phyloP scores from a whole-genome alignment of 64 coral and sea anemone species.

The Dendronephthya gigantea region DNA sequence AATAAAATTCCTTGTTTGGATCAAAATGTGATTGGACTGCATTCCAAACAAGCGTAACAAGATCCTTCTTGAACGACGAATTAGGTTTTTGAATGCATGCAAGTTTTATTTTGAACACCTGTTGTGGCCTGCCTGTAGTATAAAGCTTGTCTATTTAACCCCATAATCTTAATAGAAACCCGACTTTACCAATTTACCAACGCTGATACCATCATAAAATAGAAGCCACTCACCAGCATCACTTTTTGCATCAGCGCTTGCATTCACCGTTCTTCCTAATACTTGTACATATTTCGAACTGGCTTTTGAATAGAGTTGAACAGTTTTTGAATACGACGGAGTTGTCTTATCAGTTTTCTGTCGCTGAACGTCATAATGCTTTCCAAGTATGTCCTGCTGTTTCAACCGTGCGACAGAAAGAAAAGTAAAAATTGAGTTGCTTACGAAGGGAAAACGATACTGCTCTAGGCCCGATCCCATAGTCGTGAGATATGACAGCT shows the following conservation, averaged over 20 bases:
- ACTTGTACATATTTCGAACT: not conserved
- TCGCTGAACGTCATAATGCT: not conserved
- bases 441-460: not conserved
- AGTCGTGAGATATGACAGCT: not conserved
- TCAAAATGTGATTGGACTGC: too few species aligned
- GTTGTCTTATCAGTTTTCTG: not conserved
- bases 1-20: not conserved
- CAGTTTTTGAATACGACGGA: not conserved
- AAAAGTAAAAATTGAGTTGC: not conserved
- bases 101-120: not conserved
- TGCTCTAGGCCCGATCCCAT: not conserved
- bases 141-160: conserved; percentile 16
- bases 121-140: not conserved
- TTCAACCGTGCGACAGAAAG: not conserved
- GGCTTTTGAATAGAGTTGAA: not conserved
- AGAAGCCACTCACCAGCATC: not conserved
- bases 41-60: too few species aligned
- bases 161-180: not conserved
- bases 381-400: conserved; percentile 1
- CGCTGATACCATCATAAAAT: not conserved
- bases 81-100: not conserved
- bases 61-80: too few species aligned
- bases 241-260: not conserved
- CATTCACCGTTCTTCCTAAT: not conserved
- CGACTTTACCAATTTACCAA: not conserved